A percentile compares a stretch with the other conserved stretches of the same genome.
Evolutionary conservation across 2,113 vertebrate species (phyloP).

Genomic region (Nothobranchius furzeri): DNA sequence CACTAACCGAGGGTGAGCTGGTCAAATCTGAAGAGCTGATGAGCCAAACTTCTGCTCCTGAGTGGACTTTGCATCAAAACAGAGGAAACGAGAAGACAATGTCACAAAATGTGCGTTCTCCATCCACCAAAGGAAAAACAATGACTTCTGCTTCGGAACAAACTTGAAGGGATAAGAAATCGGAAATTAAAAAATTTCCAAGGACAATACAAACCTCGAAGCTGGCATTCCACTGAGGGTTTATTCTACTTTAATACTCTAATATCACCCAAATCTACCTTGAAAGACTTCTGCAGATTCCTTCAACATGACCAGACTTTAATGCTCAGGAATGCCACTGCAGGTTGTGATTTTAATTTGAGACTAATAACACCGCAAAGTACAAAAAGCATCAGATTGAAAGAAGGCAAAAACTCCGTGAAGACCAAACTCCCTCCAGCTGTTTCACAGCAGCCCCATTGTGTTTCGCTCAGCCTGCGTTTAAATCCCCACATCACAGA

Average conservation of each 20-base stretch:
- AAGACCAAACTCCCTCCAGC: conserved; percentile 51
- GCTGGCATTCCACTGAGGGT: conserved; percentile 53
- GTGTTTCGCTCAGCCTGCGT: conserved; percentile 20
- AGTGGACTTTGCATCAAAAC: too few relatives aligned
- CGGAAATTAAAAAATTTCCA: conserved; percentile 67
- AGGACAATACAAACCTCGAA: conserved; percentile 38
- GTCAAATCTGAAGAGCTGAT: conserved; percentile 3
- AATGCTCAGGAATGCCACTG: conserved; percentile 38
- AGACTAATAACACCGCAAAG: conserved; percentile 36
- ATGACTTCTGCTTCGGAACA: conserved; percentile 35
- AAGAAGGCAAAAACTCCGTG: conserved; percentile 32
- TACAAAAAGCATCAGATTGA: conserved; percentile 45
- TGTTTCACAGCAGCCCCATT: conserved; percentile 33
- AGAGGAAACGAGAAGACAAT: too few relatives aligned
- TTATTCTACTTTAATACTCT: conserved; percentile 44
- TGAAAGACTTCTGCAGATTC: conserved; percentile 52
- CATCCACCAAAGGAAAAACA: conserved; percentile 50
- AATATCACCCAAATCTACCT: conserved; percentile 53
- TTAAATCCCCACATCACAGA: conserved; percentile 45
- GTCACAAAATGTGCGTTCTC: neutral
- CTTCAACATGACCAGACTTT: conserved; percentile 27
- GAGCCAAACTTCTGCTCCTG: too few relatives aligned
- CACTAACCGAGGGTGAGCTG: neutral
- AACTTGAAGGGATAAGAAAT: conserved; percentile 48
- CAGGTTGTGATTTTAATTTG: conserved; percentile 39